A percentile compares a stretch with the other conserved stretches of the same genome.
Conservation (phyloP, 2,888 invertebrate species). For the Endomychus coccineus region DNA sequence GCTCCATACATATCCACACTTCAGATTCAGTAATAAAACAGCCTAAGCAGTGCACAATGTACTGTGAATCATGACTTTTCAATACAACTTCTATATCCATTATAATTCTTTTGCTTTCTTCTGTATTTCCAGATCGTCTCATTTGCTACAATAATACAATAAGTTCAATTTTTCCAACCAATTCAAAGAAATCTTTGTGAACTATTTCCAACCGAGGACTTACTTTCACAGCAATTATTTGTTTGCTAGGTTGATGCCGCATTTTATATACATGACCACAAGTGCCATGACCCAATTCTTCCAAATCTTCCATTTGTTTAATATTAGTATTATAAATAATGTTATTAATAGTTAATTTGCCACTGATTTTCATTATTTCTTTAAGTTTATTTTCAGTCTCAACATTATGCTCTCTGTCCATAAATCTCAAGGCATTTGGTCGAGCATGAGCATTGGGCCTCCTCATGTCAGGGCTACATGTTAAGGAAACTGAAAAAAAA, state of each 20-base stretch:
- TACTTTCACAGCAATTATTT: constrained; percentile 91
- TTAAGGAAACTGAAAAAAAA: constrained; percentile 22
- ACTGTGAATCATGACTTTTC: constrained; percentile 94
- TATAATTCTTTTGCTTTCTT: constrained; percentile 95
- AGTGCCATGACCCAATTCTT: constrained; percentile 88
- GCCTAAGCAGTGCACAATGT: constrained; percentile 94
- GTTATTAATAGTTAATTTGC: constrained; percentile 77
- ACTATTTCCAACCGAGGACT: background rate
- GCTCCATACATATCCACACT: constrained; percentile 99
- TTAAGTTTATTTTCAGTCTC: constrained; percentile 79
- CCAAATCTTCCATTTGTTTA: constrained; percentile 75
- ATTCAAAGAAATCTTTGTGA: background rate
- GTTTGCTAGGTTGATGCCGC: constrained; percentile 78
- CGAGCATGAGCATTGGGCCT: constrained; percentile 46
- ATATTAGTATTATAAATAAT: constrained; percentile 72
- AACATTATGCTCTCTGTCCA: constrained; percentile 43
- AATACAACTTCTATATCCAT: constrained; percentile 98
- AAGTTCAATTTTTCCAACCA: constrained; percentile 1
- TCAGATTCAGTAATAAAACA: constrained; percentile 96
- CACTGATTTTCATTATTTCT: constrained; percentile 90
- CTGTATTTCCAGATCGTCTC: constrained; percentile 92
- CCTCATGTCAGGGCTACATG: constrained; percentile 21
- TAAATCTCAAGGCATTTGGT: constrained; percentile 53
- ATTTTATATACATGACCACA: constrained; percentile 98
- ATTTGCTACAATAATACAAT: constrained; percentile 64